phyloP scores from a whole-genome alignment of 1,140 invertebrate species.

The Magallana angulata region DNA sequence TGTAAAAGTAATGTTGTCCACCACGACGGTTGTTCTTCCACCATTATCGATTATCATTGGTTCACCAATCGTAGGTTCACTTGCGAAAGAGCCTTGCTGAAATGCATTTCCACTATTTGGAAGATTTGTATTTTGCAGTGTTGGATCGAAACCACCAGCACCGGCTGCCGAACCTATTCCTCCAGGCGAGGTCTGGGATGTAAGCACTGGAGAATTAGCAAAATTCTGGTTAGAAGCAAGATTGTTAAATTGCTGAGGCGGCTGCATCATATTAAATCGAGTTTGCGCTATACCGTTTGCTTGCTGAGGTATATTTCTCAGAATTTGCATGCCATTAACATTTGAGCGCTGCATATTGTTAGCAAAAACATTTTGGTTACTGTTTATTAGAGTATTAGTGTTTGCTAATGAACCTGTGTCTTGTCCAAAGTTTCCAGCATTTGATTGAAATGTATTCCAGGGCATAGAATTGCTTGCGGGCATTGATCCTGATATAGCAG shows the following conservation, averaged over 20 bases:
- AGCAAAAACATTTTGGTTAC: constrained; percentile 29
- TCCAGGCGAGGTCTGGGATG: background rate
- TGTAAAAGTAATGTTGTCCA: constrained; percentile 9
- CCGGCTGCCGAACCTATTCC: background rate
- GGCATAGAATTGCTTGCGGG: background rate
- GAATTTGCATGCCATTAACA: constrained; percentile 22
- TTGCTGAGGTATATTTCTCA: background rate
- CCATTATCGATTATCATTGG: constrained; percentile 33
- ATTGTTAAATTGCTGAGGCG: constrained; percentile 19
- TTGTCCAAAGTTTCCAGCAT: constrained; percentile 29
- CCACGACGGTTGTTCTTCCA: constrained; percentile 10
- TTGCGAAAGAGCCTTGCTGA: background rate
- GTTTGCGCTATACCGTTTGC: background rate
- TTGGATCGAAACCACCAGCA: background rate
- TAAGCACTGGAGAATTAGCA: constrained; percentile 16
- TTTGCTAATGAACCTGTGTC: constrained; percentile 33
- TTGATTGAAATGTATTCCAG: constrained; percentile 5
- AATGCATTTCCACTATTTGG: background rate
- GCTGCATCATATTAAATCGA: constrained; percentile 2
- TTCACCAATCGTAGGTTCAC: constrained; percentile 16
- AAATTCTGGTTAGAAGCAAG: constrained; percentile 28
- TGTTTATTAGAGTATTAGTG: constrained; percentile 17
- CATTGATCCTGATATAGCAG: background rate
- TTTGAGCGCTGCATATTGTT: constrained; percentile 8
- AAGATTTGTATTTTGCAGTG: background rate